phyloP scores from a whole-genome alignment of 1,140 invertebrate species.

The Heterodera carotae region DNA sequence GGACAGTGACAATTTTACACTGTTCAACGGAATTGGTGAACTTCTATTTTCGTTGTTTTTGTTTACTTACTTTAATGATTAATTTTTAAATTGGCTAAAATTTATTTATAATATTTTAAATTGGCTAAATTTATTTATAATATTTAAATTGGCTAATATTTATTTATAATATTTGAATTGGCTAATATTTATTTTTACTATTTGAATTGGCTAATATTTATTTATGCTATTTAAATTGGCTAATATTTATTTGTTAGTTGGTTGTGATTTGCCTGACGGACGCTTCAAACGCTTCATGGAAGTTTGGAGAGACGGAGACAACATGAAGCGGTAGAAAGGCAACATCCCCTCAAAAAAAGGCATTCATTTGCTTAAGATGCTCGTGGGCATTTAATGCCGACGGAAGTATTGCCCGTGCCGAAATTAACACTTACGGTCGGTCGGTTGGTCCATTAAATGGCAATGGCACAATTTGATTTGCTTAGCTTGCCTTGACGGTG shows the following conservation, averaged over 20 bases:
- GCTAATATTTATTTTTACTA: no score
- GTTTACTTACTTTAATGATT: no score
- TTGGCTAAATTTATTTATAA: no score
- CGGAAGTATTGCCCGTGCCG: constrained; percentile 27
- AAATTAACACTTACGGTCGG: constrained; percentile 34
- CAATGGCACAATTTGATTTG: no score
- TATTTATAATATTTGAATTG: no score
- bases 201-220: no score
- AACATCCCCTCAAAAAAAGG: constrained; percentile 1
- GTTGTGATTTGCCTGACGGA: constrained; percentile 43
- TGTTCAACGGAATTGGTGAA: constrained; percentile 39
- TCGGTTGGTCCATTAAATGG: not conserved
- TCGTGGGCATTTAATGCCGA: constrained; percentile 34
- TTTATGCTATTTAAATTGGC: constrained; percentile 7
- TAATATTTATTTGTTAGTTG: constrained; percentile 27
- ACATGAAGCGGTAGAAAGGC: constrained; percentile 31
- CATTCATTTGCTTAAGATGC: constrained; percentile 17
- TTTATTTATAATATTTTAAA: no score
- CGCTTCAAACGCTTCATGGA: constrained; percentile 44
- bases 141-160: no score
- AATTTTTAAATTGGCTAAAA: no score
- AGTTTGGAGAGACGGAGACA: constrained; percentile 32
- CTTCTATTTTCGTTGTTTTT: no score
- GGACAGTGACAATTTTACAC: constrained; percentile 42
- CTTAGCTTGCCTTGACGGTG: constrained; percentile 42